Evolutionary conservation across 2,113 vertebrate species (phyloP).

Genomic region (Tor tambroides): DNA sequence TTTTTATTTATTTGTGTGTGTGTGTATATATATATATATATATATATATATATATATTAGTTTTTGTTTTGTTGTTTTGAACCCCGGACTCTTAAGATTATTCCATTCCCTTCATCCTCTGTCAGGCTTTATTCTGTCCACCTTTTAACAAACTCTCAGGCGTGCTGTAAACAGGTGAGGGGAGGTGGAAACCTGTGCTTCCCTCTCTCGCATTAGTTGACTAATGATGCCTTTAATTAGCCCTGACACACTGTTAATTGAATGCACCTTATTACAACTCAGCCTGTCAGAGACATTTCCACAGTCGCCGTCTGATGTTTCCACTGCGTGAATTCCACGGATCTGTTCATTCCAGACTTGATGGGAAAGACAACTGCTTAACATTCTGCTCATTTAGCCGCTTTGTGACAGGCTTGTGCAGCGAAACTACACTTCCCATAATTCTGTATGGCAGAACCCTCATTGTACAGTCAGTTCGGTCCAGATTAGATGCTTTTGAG

Average conservation of each 20-base stretch:
- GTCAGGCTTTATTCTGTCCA: not conserved
- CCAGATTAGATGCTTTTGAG: constrained; percentile 38
- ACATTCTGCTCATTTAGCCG: not conserved
- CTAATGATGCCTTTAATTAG: constrained; percentile 76
- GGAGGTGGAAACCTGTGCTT: constrained; percentile 38
- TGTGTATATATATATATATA: not conserved
- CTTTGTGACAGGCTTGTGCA: constrained; percentile 5
- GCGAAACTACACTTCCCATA: constrained; percentile 18
- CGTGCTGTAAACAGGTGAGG: constrained; percentile 27
- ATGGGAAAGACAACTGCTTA: not conserved
- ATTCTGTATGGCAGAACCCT: not conserved
- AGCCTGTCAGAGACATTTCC: constrained; percentile 68
- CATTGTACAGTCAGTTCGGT: constrained; percentile 32
- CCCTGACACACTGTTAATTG: constrained; percentile 73
- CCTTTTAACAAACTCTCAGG: constrained; percentile 12
- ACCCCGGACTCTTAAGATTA: not conserved
- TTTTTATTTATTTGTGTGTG: no score
- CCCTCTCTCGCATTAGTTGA: constrained; percentile 65
- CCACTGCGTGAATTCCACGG: constrained; percentile 12
- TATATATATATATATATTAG: no score
- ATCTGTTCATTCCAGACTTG: not conserved
- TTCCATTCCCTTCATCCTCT: not conserved
- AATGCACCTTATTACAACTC: constrained; percentile 78
- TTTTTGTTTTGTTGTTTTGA: not conserved
- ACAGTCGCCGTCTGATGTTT: constrained; percentile 61